These are phyloP conservation scores for Epinephelus coioides DNA, from an alignment of 2,797 vertebrate species.

Conservation along the genomic window DNA sequence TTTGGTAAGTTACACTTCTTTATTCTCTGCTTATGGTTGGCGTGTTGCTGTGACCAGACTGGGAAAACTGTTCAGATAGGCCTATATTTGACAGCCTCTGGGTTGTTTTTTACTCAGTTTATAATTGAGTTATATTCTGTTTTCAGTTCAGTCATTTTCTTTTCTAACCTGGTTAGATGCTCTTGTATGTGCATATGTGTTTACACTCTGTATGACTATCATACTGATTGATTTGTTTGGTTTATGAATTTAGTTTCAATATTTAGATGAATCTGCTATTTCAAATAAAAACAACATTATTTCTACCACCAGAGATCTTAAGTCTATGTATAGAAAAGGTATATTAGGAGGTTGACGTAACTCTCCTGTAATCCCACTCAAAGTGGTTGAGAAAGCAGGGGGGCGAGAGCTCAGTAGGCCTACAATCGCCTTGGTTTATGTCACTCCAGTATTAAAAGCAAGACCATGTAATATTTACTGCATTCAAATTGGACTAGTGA, in stretches of 20 bases:
- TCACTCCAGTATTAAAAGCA: background rate
- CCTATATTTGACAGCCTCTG: background rate
- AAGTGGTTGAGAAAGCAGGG: slow-evolving; percentile 44
- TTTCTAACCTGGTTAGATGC: slow-evolving; percentile 45
- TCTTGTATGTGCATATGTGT: slow-evolving; percentile 2
- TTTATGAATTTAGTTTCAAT: background rate
- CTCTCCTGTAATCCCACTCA: slow-evolving; percentile 74
- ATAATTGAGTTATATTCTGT: background rate
- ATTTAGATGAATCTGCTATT: background rate
- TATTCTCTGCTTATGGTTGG: background rate
- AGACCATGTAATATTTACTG: background rate
- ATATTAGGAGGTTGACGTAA: slow-evolving; percentile 71
- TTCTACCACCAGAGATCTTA: background rate
- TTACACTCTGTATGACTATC: background rate
- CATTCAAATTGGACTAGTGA: too few relatives aligned
- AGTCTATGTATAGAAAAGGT: slow-evolving; percentile 59
- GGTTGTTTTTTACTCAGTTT: background rate
- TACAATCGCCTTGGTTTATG: background rate
- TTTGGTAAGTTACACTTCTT: slow-evolving; percentile 89
- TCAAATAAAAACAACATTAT: slow-evolving; percentile 2
- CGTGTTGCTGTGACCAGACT: slow-evolving; percentile 30
- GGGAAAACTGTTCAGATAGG: slow-evolving; percentile 17
- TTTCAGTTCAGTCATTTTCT: slow-evolving; percentile 10
- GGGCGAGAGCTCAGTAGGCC: background rate
- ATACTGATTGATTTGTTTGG: background rate